A percentile compares a stretch with the other conserved stretches of the same genome.
Evolutionary conservation across 2,113 vertebrate species (phyloP).

Genomic region (Xenopus borealis): DNA sequence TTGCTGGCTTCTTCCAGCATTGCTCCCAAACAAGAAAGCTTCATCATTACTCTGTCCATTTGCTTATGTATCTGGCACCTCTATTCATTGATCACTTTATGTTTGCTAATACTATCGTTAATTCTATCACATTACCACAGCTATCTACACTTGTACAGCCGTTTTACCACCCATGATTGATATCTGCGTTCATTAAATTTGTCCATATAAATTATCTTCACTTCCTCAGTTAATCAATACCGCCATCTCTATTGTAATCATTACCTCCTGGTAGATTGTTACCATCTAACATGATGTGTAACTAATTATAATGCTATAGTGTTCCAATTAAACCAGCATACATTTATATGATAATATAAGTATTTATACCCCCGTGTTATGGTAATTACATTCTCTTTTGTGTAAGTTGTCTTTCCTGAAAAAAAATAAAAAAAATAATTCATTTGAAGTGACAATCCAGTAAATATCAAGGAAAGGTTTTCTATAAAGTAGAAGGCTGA

Average conservation of each 20-base stretch:
- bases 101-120: neutral
- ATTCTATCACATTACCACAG: neutral
- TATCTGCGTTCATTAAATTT: neutral
- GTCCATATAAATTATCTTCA: conserved; percentile 1
- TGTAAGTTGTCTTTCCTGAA: neutral
- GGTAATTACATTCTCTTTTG: neutral
- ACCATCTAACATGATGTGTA: neutral
- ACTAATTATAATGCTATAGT: neutral
- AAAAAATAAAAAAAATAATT: too few species aligned
- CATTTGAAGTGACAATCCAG: too few species aligned
- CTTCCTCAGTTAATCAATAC: neutral
- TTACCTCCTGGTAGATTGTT: neutral
- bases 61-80: neutral
- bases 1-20: too few species aligned
- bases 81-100: neutral
- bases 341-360: neutral
- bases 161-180: neutral
- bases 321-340: neutral
- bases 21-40: too few species aligned
- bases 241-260: neutral
- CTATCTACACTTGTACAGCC: neutral
- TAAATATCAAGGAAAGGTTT: too few species aligned
- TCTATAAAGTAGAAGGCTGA: too few species aligned
- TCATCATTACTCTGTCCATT: too few species aligned
- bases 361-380: neutral